Evolutionary conservation across 37 sponge, comb jelly and placozoan genomes (phyloP), one percentile per base, ranked within the genome.

Genomic region (Ephydatia muelleri): DNA sequence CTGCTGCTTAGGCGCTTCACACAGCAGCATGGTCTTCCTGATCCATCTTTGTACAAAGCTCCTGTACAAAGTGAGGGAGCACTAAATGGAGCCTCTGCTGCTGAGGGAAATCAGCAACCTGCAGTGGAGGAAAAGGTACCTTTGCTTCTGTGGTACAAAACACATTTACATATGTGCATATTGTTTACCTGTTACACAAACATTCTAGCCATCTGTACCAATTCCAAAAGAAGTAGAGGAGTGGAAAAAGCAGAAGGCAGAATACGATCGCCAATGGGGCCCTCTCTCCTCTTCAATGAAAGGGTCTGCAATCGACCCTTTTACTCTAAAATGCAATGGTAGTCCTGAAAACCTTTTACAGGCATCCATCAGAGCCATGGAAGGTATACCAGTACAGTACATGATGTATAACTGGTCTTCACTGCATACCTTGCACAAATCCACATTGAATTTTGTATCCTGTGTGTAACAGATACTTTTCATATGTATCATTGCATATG

Each of bases 281-380:
- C 88, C 77, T 48, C 85, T 95, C 14, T 82, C 76, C 36, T 83
- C 86, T 25, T 67, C 94, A 8, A 89, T 92, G 25, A 95, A 95
- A 57, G 92, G 96, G 5, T 90, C 85, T 38, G 91, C 86, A 36
- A 90, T 93, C 79, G 96, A 93, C 29, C 95, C 96, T 38, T 68
- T 83, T 11, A 12, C 49, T 33, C 43, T 92, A 5, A 79, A 93
- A 71, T 90, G 93, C 57, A 84, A 75, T 38, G 13, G 30, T 26
- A 37, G 49, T 2, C 30, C 78, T 14, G 78, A 83, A 22, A 69
- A 83, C 26, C 30, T 93, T 67, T 5, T 80, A 6, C 27, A 70
- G 22, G n/a, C 65, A 37, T 71, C 90, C 29, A 48, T 83, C 16
- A 66, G 22, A n/a, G 47, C 67, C 3, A 40, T 93, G 72, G 90